These are phyloP conservation scores for Ctenoplectra terminalis DNA, from an alignment of 1,140 invertebrate species.

Conservation along the genomic window DNA sequence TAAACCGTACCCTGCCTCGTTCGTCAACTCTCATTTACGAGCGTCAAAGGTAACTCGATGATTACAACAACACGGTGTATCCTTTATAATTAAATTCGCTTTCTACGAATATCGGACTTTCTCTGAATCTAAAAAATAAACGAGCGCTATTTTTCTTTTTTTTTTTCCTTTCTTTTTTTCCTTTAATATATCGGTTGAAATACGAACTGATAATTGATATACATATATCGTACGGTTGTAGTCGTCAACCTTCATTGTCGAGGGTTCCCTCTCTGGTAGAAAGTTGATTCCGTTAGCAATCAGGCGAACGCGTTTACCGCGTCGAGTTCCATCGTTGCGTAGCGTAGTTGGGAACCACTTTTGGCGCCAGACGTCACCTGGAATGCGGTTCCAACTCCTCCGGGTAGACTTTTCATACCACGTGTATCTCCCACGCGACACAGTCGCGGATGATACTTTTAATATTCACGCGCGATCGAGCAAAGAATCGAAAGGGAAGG, in stretches of 20 bases:
- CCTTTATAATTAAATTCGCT: constrained; percentile 13
- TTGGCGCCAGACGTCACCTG: constrained; percentile 76
- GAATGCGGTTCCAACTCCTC: constrained; percentile 73
- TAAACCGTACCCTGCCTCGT: constrained; percentile 14
- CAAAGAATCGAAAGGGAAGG: background rate
- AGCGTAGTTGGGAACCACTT: constrained; percentile 74
- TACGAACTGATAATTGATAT: constrained; percentile 19
- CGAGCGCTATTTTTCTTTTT: too few relatives aligned
- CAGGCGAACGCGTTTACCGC: background rate
- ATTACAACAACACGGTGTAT: background rate
- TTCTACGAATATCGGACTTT: constrained; percentile 17
- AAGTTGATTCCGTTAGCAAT: background rate
- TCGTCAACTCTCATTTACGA: constrained; percentile 7
- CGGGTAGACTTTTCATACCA: constrained; percentile 69
- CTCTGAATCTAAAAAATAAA: constrained; percentile 2
- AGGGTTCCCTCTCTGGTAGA: constrained; percentile 18
- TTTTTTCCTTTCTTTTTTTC: too few relatives aligned
- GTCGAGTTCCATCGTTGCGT: background rate
- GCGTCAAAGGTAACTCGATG: background rate
- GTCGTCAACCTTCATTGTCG: constrained; percentile 1
- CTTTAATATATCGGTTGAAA: constrained; percentile 2
- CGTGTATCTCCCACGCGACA: constrained; percentile 70
- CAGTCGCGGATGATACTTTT: constrained; percentile 43
- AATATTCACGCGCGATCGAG: constrained; percentile 18
- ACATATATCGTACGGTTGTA: background rate